Conservation (phyloP, 2,113 vertebrate species). For the Sorex araneus region DNA sequence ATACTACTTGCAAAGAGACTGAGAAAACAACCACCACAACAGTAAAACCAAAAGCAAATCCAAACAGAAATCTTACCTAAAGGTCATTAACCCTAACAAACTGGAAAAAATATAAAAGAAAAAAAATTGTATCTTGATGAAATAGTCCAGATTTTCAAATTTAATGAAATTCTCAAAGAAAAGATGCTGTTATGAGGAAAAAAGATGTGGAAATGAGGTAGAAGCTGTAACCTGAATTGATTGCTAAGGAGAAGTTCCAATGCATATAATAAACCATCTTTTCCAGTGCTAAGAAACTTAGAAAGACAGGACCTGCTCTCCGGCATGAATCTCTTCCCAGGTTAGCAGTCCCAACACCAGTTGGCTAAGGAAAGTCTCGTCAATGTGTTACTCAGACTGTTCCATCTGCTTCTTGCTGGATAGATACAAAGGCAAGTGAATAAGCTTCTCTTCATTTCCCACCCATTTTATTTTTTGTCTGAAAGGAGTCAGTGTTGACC, state of each 20-base stretch:
- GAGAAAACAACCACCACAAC: not conserved
- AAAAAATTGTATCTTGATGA: not conserved
- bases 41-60: constrained; percentile 18
- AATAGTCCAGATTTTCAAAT: constrained; percentile 53
- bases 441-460: not conserved
- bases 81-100: constrained; percentile 43
- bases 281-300: constrained; percentile 51
- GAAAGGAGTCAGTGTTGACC: not conserved
- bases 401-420: constrained; percentile 35
- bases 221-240: constrained; percentile 37
- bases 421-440: not conserved
- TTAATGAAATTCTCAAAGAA: constrained; percentile 32
- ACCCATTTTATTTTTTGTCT: constrained; percentile 7
- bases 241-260: constrained; percentile 35
- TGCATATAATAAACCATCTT: constrained; percentile 58
- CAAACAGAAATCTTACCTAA: not conserved
- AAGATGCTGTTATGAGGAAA: not conserved
- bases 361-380: constrained; percentile 48
- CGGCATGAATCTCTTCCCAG: constrained; percentile 45
- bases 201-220: not conserved
- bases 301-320: constrained; percentile 38
- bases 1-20: not conserved
- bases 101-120: constrained; percentile 5
- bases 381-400: not conserved
- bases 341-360: constrained; percentile 56